phyloP scores from a whole-genome alignment of 2,797 vertebrate species.

The Halcyon smyrnensis region DNA sequence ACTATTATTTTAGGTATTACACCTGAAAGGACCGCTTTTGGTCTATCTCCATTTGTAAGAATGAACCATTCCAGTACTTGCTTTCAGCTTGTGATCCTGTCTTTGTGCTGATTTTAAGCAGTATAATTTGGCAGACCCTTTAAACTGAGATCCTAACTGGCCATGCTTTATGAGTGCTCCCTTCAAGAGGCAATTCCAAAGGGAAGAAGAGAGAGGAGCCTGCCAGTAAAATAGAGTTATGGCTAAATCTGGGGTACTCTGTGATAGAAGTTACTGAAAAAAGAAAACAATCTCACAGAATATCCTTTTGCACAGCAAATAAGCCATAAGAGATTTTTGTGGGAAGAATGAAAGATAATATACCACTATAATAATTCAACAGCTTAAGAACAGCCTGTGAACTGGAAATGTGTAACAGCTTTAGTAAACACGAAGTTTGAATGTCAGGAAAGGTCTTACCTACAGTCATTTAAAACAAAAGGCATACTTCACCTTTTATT shows the following conservation, averaged over 20 bases:
- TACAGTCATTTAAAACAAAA: background rate
- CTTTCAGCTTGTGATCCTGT: background rate
- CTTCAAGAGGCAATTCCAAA: constrained; percentile 13
- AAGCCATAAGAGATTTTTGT: constrained; percentile 31
- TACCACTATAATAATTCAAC: constrained; percentile 8
- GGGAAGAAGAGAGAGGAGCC: background rate
- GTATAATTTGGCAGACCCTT: background rate
- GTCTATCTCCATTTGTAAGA: background rate
- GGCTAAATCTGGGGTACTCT: background rate
- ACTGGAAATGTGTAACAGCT: background rate
- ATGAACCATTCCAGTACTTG: background rate
- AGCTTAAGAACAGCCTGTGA: constrained; percentile 28
- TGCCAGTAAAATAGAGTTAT: constrained; percentile 1
- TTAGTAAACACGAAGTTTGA: background rate
- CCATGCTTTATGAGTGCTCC: background rate
- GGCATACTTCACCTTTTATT: background rate
- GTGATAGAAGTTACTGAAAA: constrained; percentile 32
- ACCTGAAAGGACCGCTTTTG: background rate
- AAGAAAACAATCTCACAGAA: constrained; percentile 44
- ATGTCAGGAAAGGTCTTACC: constrained; percentile 18
- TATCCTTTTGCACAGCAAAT: background rate
- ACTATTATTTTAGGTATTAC: constrained; percentile 15
- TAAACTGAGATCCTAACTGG: background rate
- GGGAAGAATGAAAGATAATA: constrained; percentile 12
- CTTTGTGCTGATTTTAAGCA: background rate